phyloP scores from a whole-genome alignment of 2,113 vertebrate species.

The Cinclus mexicanus region DNA sequence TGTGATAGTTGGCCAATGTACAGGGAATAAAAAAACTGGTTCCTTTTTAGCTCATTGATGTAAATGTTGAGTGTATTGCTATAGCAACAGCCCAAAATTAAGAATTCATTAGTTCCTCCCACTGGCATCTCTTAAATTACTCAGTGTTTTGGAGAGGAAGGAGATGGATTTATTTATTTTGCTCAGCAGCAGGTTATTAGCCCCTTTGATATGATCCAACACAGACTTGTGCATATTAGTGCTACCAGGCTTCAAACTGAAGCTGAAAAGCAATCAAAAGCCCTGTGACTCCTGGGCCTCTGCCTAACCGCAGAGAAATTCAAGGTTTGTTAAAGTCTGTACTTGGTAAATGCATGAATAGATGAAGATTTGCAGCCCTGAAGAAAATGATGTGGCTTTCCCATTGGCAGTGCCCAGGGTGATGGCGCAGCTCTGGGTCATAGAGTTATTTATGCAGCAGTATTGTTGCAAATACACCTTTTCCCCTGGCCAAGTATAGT shows the following conservation, averaged over 20 bases:
- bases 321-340: background rate
- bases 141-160: background rate
- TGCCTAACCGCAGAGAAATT: background rate
- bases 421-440: background rate
- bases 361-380: background rate
- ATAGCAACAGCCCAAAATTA: conserved; percentile 1
- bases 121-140: background rate
- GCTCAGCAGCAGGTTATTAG: background rate
- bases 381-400: background rate
- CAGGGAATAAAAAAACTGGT: background rate
- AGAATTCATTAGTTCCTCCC: background rate
- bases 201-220: background rate
- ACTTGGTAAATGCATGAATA: background rate
- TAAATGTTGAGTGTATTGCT: background rate
- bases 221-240: background rate
- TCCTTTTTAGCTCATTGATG: background rate
- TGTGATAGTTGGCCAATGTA: background rate
- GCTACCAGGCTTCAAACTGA: background rate
- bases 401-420: background rate
- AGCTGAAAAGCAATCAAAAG: background rate
- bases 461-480: background rate
- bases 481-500: rapidly evolving
- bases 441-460: background rate
- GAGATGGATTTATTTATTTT: background rate
- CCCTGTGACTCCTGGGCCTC: background rate